These are phyloP conservation scores for Aphrophora alni DNA, from an alignment of 2,888 invertebrate genomes.

Conservation along the genomic window DNA sequence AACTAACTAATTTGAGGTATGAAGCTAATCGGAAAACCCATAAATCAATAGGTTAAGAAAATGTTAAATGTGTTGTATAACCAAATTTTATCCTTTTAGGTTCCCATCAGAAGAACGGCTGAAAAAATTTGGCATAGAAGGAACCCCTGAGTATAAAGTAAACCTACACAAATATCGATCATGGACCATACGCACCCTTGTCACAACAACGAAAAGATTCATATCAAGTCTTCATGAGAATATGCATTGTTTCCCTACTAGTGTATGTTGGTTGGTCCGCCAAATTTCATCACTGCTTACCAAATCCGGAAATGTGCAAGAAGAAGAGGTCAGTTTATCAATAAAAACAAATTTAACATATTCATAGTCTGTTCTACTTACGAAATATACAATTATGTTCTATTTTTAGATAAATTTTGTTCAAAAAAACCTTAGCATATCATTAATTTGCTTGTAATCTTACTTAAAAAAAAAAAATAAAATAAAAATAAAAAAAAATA, in stretches of 20 bases:
- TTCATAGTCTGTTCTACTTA: too few relatives aligned
- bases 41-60: too few relatives aligned
- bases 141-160: conserved; percentile 72
- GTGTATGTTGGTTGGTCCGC: conserved; percentile 88
- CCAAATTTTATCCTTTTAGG: conserved; percentile 53
- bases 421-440: too few relatives aligned
- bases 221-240: conserved; percentile 82
- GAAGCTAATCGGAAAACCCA: too few relatives aligned
- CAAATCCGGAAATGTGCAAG: conserved; percentile 25
- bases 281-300: conserved; percentile 63
- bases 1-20: too few relatives aligned
- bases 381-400: too few relatives aligned
- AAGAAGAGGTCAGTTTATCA: conserved; percentile 30
- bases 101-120: conserved; percentile 66
- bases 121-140: conserved; percentile 79
- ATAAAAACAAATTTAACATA: too few relatives aligned
- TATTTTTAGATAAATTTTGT: too few relatives aligned
- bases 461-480: too few relatives aligned
- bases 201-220: conserved; percentile 79
- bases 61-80: too few relatives aligned
- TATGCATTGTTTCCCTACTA: conserved; percentile 89
- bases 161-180: conserved; percentile 80
- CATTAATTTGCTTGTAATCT: too few relatives aligned
- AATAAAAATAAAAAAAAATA: too few relatives aligned
- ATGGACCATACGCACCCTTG: conserved; percentile 79